These are phyloP conservation scores for Saccopteryx leptura DNA, from an alignment of 2,113 vertebrate species.

Conservation along the genomic window DNA sequence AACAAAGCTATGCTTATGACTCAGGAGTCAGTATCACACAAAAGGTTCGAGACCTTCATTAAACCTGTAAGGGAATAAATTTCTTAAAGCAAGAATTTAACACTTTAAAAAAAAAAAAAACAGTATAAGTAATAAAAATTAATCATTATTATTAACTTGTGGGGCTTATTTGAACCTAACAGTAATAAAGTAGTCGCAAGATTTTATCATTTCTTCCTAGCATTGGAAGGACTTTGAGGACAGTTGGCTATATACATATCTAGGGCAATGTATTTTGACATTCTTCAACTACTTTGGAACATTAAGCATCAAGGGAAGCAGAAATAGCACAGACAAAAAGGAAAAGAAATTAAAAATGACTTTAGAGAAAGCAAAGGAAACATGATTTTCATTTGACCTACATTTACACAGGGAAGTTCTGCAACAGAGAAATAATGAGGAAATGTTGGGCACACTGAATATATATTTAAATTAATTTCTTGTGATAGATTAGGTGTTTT, in stretches of 20 bases:
- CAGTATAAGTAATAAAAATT: constrained; percentile 39
- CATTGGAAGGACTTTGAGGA: constrained; percentile 54
- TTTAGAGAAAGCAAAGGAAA: constrained; percentile 78
- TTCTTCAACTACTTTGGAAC: constrained; percentile 67
- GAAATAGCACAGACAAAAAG: constrained; percentile 80
- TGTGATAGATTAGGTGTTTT: background rate
- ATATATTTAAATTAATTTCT: constrained; percentile 17
- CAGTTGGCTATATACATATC: constrained; percentile 69
- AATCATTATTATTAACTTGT: background rate
- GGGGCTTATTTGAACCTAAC: background rate
- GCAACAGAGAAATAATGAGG: constrained; percentile 29
- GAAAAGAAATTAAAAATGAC: constrained; percentile 79
- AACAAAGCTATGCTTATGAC: background rate
- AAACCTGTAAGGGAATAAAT: background rate
- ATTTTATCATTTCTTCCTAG: constrained; percentile 53
- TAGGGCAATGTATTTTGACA: constrained; percentile 79
- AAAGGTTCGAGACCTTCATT: background rate
- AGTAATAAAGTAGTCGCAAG: constrained; percentile 28
- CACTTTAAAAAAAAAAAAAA: background rate
- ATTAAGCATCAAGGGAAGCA: constrained; percentile 81
- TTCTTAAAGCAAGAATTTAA: background rate
- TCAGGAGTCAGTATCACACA: background rate
- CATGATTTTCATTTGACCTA: constrained; percentile 80
- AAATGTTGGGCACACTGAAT: background rate
- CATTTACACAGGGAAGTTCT: constrained; percentile 72